Percentiles rank a stretch among this genome's conserved stretches.
Conservation (phyloP, 1,140 invertebrate species). For the Drosophila lacertosa region DNA sequence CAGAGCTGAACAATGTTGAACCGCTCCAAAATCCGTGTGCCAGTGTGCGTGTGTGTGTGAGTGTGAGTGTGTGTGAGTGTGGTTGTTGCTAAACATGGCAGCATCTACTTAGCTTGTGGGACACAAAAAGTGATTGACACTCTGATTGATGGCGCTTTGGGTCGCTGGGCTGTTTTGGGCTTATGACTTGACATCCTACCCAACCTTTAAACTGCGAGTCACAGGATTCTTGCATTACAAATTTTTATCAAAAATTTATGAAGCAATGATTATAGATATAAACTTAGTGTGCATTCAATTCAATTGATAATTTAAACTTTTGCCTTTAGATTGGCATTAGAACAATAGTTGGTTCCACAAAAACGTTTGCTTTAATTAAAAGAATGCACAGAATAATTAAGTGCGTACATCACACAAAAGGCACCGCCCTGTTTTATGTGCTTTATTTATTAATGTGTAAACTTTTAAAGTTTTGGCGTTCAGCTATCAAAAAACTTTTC, state of each 20-base stretch:
- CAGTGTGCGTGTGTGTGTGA: conserved; percentile 7
- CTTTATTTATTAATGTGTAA: conserved; percentile 12
- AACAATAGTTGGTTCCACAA: no score
- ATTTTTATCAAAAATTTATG: conserved; percentile 12
- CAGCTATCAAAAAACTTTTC: conserved; percentile 16
- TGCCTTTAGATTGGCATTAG: not conserved
- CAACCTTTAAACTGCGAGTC: conserved; percentile 36
- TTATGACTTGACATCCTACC: conserved; percentile 68
- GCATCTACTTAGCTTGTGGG: conserved; percentile 60
- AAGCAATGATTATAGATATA: not conserved
- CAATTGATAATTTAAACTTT: no score
- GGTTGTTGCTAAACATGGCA: conserved; percentile 20
- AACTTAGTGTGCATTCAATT: not conserved
- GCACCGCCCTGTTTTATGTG: not conserved
- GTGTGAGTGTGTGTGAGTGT: conserved; percentile 23
- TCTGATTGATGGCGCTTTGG: conserved; percentile 75
- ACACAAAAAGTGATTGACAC: conserved; percentile 75
- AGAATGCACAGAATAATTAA: not conserved
- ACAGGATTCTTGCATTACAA: conserved; percentile 8
- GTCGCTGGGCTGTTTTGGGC: conserved; percentile 43
- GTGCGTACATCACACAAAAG: not conserved
- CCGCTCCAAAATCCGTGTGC: conserved; percentile 38
- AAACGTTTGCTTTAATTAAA: not conserved
- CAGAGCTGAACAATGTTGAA: conserved; percentile 69
- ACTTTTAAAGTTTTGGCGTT: conserved; percentile 9